Evolutionary conservation across 2,113 vertebrate genomes (phyloP).

Genomic region (Sturnira hondurensis): DNA sequence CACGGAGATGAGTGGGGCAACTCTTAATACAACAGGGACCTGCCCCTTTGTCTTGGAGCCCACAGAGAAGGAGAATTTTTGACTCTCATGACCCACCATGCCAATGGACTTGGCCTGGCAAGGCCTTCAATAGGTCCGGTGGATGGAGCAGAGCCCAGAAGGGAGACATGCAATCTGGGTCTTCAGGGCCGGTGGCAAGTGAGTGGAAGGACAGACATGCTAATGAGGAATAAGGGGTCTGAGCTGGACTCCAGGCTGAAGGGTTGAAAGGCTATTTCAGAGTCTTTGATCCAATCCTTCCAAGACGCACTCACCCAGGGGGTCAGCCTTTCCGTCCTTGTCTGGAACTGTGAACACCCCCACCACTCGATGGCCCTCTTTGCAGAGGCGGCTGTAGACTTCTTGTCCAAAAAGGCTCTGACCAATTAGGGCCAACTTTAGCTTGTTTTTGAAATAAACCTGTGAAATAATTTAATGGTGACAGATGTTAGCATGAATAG

Average conservation of each 20-base stretch:
- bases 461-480: slow-evolving; percentile 69
- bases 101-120: not conserved
- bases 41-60: not conserved
- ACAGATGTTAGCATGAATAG: not conserved
- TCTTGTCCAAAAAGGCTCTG: slow-evolving; percentile 98
- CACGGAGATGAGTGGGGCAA: not conserved
- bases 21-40: not conserved
- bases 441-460: slow-evolving; percentile 89
- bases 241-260: not conserved
- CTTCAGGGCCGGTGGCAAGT: not conserved
- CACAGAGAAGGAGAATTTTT: not conserved
- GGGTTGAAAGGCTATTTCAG: not conserved
- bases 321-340: slow-evolving; percentile 96
- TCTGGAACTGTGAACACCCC: slow-evolving; percentile 98
- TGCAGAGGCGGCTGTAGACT: slow-evolving; percentile 92
- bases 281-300: not conserved
- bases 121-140: not conserved
- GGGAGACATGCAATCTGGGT: not conserved
- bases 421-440: slow-evolving; percentile 95
- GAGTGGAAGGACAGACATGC: not conserved
- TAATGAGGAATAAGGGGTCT: not conserved
- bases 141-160: not conserved
- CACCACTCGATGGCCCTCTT: slow-evolving; percentile 93
- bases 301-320: slow-evolving; percentile 88
- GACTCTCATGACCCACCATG: not conserved